phyloP scores from a whole-genome alignment of 2,888 invertebrate genomes.

The Meganola albula region DNA sequence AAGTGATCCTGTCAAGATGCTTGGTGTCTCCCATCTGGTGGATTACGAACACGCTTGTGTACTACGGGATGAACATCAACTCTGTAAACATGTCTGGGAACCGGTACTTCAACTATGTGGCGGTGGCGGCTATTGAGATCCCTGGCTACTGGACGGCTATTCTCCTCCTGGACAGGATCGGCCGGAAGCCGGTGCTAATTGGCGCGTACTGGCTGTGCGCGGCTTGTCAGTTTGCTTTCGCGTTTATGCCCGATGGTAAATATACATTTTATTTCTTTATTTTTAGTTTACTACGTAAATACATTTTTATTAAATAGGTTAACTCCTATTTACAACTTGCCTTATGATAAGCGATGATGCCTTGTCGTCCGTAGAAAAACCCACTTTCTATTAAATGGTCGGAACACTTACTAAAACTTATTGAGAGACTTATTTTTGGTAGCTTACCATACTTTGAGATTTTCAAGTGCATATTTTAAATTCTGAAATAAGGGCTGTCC shows the following conservation, averaged over 20 bases:
- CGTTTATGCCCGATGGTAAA: slow-evolving; percentile 77
- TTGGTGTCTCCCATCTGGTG: slow-evolving; percentile 78
- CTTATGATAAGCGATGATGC: no score
- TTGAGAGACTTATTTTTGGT: no score
- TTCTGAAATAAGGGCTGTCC: no score
- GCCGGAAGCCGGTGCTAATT: slow-evolving; percentile 80
- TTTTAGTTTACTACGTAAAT: no score
- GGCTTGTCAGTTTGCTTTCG: slow-evolving; percentile 77
- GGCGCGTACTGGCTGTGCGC: slow-evolving; percentile 80
- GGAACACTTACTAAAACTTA: no score
- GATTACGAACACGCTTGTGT: slow-evolving; percentile 83
- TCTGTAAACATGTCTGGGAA: slow-evolving; percentile 82
- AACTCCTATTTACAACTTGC: no score
- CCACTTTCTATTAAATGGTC: no score
- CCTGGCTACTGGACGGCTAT: slow-evolving; percentile 83
- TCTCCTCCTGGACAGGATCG: slow-evolving; percentile 79
- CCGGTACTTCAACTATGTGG: slow-evolving; percentile 81
- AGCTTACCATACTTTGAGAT: no score
- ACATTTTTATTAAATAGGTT: no score
- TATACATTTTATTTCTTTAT: slow-evolving; percentile 2
- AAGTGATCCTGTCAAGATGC: slow-evolving; percentile 47
- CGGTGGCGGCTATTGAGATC: slow-evolving; percentile 82
- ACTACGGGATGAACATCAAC: slow-evolving; percentile 83
- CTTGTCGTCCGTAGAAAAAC: no score
- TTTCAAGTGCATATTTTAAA: no score